phyloP scores from a whole-genome alignment of 92 coral and sea anemone species.

The Siderastrea siderea region DNA sequence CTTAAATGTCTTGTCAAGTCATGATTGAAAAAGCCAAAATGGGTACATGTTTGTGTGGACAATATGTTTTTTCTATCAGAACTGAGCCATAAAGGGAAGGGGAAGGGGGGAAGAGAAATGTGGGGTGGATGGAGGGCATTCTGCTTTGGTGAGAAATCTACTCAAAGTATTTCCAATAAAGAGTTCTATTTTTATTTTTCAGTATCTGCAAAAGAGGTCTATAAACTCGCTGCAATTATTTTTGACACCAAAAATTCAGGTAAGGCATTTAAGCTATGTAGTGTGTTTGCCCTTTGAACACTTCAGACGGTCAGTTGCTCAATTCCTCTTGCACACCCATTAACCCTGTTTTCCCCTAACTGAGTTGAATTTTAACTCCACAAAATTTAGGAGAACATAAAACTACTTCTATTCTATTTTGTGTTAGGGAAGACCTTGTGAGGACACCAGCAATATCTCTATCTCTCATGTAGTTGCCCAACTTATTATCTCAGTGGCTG shows the following conservation, averaged over 20 bases:
- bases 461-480: too few relatives aligned
- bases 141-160: too few relatives aligned
- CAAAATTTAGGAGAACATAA: too few relatives aligned
- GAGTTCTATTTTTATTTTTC: slow-evolving; percentile 13
- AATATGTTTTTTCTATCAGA: not conserved
- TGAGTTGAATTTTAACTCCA: too few relatives aligned
- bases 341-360: too few relatives aligned
- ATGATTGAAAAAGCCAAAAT: not conserved
- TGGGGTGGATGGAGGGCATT: not conserved
- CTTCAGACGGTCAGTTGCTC: not conserved
- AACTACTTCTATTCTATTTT: too few relatives aligned
- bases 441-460: too few relatives aligned
- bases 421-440: too few relatives aligned
- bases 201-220: slow-evolving; percentile 87
- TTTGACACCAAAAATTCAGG: slow-evolving; percentile 80
- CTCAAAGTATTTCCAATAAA: too few relatives aligned
- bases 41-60: not conserved
- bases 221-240: slow-evolving; percentile 87
- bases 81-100: not conserved
- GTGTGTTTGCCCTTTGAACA: not conserved
- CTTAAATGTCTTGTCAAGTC: not conserved
- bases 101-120: not conserved
- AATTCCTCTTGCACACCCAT: not conserved
- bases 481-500: too few relatives aligned
- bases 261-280: slow-evolving; percentile 6